Percentiles rank a stretch among this genome's conserved stretches.
phyloP scores from a whole-genome alignment of 2,113 vertebrate genomes.

The Podarcis muralis region DNA sequence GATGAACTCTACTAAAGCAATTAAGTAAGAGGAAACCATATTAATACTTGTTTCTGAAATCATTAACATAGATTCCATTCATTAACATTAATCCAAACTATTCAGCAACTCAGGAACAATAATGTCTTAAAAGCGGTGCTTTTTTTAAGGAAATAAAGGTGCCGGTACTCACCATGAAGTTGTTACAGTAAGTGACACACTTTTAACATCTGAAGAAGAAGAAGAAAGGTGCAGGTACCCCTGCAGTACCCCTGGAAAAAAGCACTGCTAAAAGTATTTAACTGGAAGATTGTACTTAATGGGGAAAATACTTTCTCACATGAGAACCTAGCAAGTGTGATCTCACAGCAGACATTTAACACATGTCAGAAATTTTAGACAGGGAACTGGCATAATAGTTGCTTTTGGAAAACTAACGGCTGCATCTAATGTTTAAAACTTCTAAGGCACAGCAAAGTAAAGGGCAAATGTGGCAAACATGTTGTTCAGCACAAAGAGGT shows the following conservation, averaged over 20 bases:
- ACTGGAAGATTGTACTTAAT: neutral
- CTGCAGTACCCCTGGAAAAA: too few relatives aligned
- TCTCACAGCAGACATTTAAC: neutral
- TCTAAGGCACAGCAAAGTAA: neutral
- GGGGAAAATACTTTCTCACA: neutral
- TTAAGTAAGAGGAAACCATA: neutral
- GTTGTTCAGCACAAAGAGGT: neutral
- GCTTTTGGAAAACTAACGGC: neutral
- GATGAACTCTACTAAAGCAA: slow-evolving; percentile 5
- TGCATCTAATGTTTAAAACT: neutral
- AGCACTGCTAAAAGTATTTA: too few relatives aligned
- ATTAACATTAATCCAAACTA: slow-evolving; percentile 5
- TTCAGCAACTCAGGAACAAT: neutral
- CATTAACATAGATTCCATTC: slow-evolving; percentile 3
- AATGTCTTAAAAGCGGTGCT: neutral
- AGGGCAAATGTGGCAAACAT: neutral
- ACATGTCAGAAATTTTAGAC: neutral
- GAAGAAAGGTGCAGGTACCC: too few relatives aligned
- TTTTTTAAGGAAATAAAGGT: too few relatives aligned
- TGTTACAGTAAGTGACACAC: too few relatives aligned
- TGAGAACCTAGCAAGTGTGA: neutral
- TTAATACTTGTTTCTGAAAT: neutral
- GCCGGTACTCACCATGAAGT: too few relatives aligned
- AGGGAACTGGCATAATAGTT: neutral
- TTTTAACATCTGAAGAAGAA: too few relatives aligned